Percentiles rank a stretch among this genome's conserved stretches.
These are phyloP conservation scores for Leptodirus hochenwartii DNA, from an alignment of 2,888 invertebrate genomes.

Conservation along the genomic window DNA sequence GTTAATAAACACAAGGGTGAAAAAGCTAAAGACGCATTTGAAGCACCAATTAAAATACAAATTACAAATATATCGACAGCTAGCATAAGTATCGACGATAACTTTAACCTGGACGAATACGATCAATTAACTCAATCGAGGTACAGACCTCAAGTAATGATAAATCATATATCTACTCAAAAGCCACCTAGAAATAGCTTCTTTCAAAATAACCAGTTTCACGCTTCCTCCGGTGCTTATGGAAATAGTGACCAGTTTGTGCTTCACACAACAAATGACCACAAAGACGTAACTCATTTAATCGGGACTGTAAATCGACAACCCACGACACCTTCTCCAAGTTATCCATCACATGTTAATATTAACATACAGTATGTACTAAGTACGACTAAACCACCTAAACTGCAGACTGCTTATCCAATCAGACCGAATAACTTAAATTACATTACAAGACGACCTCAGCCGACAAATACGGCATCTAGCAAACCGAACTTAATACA, in stretches of 20 bases:
- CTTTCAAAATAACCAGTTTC: too few species aligned
- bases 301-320: constrained; percentile 3
- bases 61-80: constrained; percentile 13
- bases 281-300: constrained; percentile 2
- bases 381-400: constrained; percentile 9
- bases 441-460: background rate
- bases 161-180: background rate
- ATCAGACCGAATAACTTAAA: constrained; percentile 2
- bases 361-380: constrained; percentile 15
- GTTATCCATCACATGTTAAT: too few species aligned
- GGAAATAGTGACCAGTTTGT: constrained; percentile 9
- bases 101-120: too few species aligned
- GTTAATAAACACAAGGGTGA: constrained; percentile 10
- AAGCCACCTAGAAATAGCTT: too few species aligned
- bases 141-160: too few species aligned
- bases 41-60: constrained; percentile 13
- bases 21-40: constrained; percentile 8
- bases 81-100: constrained; percentile 8
- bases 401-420: constrained; percentile 9
- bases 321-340: constrained; percentile 11
- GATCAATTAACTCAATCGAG: too few species aligned
- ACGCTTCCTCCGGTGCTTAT: too few species aligned
- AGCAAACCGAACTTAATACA: constrained; percentile 4
- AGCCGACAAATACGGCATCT: background rate
- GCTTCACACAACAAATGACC: constrained; percentile 9